Evolutionary conservation across 2,113 vertebrate genomes (phyloP), one percentile per base, ranked within the genome.

Genomic region (Chloropsis hardwickii): DNA sequence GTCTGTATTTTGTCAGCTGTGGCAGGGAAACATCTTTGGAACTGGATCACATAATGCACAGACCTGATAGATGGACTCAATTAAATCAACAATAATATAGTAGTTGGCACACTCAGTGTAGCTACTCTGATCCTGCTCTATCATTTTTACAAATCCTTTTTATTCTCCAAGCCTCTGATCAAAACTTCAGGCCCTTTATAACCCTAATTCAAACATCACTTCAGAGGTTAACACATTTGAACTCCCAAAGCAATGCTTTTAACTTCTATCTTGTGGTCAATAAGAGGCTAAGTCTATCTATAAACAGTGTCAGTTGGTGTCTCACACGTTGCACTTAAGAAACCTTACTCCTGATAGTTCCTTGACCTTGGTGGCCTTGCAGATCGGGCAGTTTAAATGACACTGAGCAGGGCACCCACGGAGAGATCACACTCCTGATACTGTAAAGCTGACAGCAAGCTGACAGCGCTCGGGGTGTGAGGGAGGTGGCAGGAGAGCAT

Each of bases 301-400:
- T 98, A 98, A 98, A 98, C 98, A 98, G 94, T 98, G 98, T 98
- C 98, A 98, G 98, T 98, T 98, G 97, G 97, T 98, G 98, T 97
- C 98, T 98, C 98, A 98, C 98, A 98, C 98, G 9, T 97, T 97
- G 98, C 98, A 98, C 98, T 98, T 98, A 98, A 98, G 98, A 98
- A 98, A 98, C 97, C 96, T 97, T 97, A 98, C 90, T 97, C 98
- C 95, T 97, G 98, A 98, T 98, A 97, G 96, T 97, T 97, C 96
- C 96, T 98, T 98, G 98, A 98, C 98, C 98, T 98, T 97, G 64
- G 91, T 97, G 95, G 95, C 97, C 97, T 96, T 95, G 69, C 85
- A 92, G 58, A 96, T 96, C 93, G 96, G 92, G 90, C 86, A 57
- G 94, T 92, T 98, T 97, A 96, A 90, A 95, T 98, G 98, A 98